phyloP scores from a whole-genome alignment of 2,888 invertebrate genomes.

The Vandiemenella viatica region DNA sequence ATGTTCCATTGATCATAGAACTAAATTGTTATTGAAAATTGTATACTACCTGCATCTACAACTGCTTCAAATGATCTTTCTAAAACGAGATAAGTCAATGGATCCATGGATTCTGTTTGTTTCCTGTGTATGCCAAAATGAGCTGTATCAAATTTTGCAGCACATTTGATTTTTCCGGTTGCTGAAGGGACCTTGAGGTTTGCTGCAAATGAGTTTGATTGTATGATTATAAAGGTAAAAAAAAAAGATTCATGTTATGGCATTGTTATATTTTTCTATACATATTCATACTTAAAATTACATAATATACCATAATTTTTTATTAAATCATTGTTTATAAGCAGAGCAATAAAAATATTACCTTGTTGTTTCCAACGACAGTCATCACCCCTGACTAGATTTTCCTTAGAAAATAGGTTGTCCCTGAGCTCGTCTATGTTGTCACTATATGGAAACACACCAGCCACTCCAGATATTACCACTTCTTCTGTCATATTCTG shows the following conservation, averaged over 20 bases:
- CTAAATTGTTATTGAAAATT: too few species aligned
- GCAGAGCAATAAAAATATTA: too few species aligned
- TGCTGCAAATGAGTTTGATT: slow-evolving; percentile 1
- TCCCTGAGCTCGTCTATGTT: slow-evolving; percentile 44
- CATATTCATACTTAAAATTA: neutral
- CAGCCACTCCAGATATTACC: slow-evolving; percentile 42
- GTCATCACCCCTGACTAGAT: slow-evolving; percentile 8
- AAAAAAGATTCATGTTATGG: neutral
- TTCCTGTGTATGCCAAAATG: slow-evolving; percentile 35
- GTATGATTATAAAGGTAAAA: neutral
- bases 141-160: slow-evolving; percentile 28
- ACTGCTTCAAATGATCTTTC: slow-evolving; percentile 33
- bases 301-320: too few species aligned
- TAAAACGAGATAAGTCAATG: slow-evolving; percentile 29
- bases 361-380: neutral
- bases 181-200: slow-evolving; percentile 6
- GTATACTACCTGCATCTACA: slow-evolving; percentile 31
- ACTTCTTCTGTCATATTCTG: too few species aligned
- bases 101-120: slow-evolving; percentile 32
- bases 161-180: slow-evolving; percentile 8
- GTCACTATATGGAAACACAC: slow-evolving; percentile 47
- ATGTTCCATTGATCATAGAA: too few species aligned
- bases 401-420: slow-evolving; percentile 28
- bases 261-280: neutral
- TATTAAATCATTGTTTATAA: too few species aligned